These are phyloP conservation scores for Galeopterus variegatus DNA, from an alignment of 2,113 vertebrate genomes.

Conservation along the genomic window DNA sequence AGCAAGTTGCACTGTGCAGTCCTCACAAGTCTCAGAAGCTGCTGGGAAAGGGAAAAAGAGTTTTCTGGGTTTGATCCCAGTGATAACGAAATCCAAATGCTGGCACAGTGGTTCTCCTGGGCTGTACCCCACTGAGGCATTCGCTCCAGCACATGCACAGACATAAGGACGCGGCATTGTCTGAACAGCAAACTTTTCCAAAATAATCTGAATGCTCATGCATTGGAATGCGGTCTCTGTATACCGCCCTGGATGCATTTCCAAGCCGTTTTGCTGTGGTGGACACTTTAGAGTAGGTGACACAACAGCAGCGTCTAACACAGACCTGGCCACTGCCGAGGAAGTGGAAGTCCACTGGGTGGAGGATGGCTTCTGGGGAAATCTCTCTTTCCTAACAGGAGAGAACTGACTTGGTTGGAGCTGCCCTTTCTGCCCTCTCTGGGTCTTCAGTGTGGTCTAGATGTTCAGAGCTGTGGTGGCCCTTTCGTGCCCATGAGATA, in stretches of 20 bases:
- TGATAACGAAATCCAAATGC: background rate
- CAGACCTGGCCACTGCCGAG: too few species aligned
- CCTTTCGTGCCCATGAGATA: background rate
- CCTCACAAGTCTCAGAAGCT: background rate
- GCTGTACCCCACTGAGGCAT: background rate
- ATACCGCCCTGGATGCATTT: background rate
- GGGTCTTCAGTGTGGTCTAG: background rate
- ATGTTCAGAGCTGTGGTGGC: background rate
- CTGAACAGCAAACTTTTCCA: background rate
- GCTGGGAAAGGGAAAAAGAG: background rate
- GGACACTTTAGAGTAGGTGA: background rate
- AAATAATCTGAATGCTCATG: background rate
- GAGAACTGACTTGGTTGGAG: background rate
- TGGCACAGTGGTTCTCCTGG: too few species aligned
- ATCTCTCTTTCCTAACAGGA: constrained; percentile 26
- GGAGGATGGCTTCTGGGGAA: background rate
- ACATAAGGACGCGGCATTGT: background rate
- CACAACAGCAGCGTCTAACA: background rate
- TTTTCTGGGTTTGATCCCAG: background rate
- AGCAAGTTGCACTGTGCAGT: background rate
- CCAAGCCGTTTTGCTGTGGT: background rate
- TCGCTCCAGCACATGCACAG: background rate
- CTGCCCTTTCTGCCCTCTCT: background rate
- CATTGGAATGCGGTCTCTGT: background rate
- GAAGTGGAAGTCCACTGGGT: background rate